These are phyloP conservation scores for Bombus pyrosoma DNA, from an alignment of 1,140 invertebrate species.

Conservation along the genomic window DNA sequence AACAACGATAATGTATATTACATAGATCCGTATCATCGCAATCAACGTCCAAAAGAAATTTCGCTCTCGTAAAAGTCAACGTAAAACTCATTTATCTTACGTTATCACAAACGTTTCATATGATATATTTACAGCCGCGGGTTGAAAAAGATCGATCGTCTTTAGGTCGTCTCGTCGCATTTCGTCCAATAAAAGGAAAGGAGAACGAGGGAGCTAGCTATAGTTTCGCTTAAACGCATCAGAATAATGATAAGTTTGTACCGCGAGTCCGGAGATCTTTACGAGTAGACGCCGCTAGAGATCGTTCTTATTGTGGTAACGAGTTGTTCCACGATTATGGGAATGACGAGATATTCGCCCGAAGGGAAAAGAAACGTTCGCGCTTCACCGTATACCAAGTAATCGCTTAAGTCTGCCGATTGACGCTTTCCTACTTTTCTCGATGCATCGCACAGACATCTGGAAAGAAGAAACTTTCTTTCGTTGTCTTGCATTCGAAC, in stretches of 20 bases:
- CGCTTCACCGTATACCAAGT: background rate
- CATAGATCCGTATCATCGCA: slow-evolving; percentile 10
- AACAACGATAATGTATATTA: slow-evolving; percentile 30
- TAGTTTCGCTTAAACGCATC: background rate
- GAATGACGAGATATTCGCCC: slow-evolving; percentile 33
- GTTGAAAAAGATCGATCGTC: background rate
- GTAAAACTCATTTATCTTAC: slow-evolving; percentile 26
- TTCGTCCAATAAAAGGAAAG: background rate
- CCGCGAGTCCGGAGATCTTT: slow-evolving; percentile 17
- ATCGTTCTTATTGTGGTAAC: slow-evolving; percentile 45
- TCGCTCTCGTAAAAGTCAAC: slow-evolving; percentile 7
- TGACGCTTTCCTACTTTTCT: slow-evolving; percentile 25
- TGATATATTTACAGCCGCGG: slow-evolving; percentile 26
- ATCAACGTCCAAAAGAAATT: slow-evolving; percentile 32
- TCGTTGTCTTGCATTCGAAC: background rate
- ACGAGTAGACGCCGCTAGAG: slow-evolving; percentile 17
- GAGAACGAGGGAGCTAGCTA: background rate
- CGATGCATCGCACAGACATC: background rate
- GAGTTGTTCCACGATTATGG: slow-evolving; percentile 35
- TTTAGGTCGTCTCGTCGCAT: slow-evolving; percentile 7
- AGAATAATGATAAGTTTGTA: background rate
- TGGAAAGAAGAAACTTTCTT: background rate
- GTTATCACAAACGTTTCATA: slow-evolving; percentile 50
- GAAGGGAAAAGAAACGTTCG: slow-evolving; percentile 22
- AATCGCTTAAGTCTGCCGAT: slow-evolving; percentile 16